phyloP scores from a whole-genome alignment of 1,140 invertebrate species.

The Grapholita molesta region DNA sequence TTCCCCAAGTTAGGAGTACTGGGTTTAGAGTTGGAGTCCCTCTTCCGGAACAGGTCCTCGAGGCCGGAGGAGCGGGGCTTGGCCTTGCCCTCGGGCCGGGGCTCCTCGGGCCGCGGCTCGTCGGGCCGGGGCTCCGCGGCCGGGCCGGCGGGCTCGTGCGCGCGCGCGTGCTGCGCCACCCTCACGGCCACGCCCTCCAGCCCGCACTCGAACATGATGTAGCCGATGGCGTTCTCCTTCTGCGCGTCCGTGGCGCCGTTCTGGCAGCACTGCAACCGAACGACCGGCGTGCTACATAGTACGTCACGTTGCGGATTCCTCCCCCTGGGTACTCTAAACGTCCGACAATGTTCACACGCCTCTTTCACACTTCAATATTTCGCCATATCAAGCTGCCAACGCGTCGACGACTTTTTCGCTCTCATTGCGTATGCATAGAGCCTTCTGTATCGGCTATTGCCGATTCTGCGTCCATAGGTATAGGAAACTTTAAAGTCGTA shows the following conservation, averaged over 20 bases:
- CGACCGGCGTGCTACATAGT: not conserved
- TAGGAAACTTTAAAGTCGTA: no score
- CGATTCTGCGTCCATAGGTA: no score
- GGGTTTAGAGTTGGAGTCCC: slow-evolving; percentile 70
- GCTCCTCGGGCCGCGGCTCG: slow-evolving; percentile 74
- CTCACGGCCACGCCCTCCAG: slow-evolving; percentile 93
- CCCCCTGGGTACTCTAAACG: no score
- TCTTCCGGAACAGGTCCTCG: slow-evolving; percentile 74
- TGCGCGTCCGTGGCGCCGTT: slow-evolving; percentile 52
- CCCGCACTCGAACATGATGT: slow-evolving; percentile 98
- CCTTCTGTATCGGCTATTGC: no score
- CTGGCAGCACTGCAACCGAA: slow-evolving; percentile 42
- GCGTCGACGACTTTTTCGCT: no score
- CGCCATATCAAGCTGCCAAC: no score
- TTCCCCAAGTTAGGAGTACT: slow-evolving; percentile 71
- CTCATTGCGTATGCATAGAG: no score
- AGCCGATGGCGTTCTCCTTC: slow-evolving; percentile 88
- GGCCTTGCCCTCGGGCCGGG: slow-evolving; percentile 61
- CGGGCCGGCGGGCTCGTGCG: slow-evolving; percentile 85
- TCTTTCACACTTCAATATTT: no score
- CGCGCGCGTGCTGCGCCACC: slow-evolving; percentile 85
- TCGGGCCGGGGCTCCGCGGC: slow-evolving; percentile 63
- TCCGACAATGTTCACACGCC: no score
- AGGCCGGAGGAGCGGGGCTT: slow-evolving; percentile 65
- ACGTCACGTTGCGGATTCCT: no score